Conservation (phyloP, 2,888 invertebrate species). For the Eupeodes luniger region DNA sequence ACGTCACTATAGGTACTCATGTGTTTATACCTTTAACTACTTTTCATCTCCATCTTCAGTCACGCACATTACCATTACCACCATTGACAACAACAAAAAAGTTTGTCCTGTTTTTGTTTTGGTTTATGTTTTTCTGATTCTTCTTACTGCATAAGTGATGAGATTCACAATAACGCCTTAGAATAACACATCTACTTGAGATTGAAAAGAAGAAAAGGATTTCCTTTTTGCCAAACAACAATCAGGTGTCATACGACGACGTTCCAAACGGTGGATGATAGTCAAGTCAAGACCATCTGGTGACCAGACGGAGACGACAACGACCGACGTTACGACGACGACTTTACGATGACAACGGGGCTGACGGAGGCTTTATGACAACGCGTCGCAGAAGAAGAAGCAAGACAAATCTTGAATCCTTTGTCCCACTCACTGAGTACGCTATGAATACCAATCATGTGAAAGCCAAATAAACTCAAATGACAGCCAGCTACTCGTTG, state of each 20-base stretch:
- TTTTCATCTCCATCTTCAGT: slow-evolving; percentile 25
- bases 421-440: slow-evolving; percentile 45
- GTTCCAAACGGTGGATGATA: neutral
- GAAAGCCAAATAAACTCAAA: slow-evolving; percentile 72
- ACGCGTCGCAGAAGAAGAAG: neutral
- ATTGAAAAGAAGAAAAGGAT: slow-evolving; percentile 40
- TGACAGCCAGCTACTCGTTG: slow-evolving; percentile 17
- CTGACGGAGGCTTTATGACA: neutral
- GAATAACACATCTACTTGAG: slow-evolving; percentile 27
- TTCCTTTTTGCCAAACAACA: slow-evolving; percentile 66
- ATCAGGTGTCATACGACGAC: slow-evolving; percentile 62
- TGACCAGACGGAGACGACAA: slow-evolving; percentile 31
- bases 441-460: slow-evolving; percentile 66
- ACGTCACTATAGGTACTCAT: neutral
- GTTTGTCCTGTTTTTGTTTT: slow-evolving; percentile 33
- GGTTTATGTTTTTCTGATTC: neutral
- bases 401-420: slow-evolving; percentile 45
- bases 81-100: neutral
- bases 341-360: neutral
- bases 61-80: slow-evolving; percentile 57
- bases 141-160: neutral
- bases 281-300: slow-evolving; percentile 58
- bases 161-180: slow-evolving; percentile 9
- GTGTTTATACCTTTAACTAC: too few relatives aligned
- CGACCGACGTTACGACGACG: neutral